phyloP scores from a whole-genome alignment of 2,113 vertebrate genomes.

The Lampris megalopsis region DNA sequence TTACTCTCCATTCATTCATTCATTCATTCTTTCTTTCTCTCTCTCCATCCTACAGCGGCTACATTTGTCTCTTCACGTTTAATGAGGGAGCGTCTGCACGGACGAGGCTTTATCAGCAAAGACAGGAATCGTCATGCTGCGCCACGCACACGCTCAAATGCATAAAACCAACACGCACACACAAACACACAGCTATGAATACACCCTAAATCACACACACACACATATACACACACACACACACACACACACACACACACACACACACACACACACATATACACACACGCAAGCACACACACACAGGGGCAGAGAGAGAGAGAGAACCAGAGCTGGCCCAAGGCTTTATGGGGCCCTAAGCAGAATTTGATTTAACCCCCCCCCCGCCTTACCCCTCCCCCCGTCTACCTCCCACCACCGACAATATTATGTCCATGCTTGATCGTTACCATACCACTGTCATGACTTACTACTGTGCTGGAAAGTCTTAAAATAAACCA shows the following conservation, averaged over 20 bases:
- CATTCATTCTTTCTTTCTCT: slow-evolving; percentile 7
- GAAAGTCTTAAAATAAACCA: too few relatives aligned
- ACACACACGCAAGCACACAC: slow-evolving; percentile 10
- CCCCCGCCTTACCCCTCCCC: too few relatives aligned
- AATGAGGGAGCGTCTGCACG: slow-evolving; percentile 74
- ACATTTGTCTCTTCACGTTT: slow-evolving; percentile 63
- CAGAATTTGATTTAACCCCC: too few relatives aligned
- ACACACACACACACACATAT: too few relatives aligned
- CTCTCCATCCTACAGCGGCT: slow-evolving; percentile 23
- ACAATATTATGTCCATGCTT: too few relatives aligned
- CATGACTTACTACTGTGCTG: too few relatives aligned
- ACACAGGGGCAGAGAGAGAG: slow-evolving; percentile 24
- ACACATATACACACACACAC: slow-evolving; percentile 25
- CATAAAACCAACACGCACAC: slow-evolving; percentile 11
- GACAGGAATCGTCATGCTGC: slow-evolving; percentile 60
- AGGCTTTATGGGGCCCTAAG: too few relatives aligned
- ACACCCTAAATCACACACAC: slow-evolving; percentile 28
- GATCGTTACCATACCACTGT: too few relatives aligned
- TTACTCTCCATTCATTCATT: slow-evolving; percentile 1
- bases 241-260: not conserved
- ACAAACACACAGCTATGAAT: not conserved
- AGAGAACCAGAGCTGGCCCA: not conserved
- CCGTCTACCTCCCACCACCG: too few relatives aligned
- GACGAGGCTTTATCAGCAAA: slow-evolving; percentile 77
- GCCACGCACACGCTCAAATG: slow-evolving; percentile 24